These are phyloP conservation scores for Acromyrmex echinatior DNA, from an alignment of 1,140 invertebrate genomes.

Conservation along the genomic window DNA sequence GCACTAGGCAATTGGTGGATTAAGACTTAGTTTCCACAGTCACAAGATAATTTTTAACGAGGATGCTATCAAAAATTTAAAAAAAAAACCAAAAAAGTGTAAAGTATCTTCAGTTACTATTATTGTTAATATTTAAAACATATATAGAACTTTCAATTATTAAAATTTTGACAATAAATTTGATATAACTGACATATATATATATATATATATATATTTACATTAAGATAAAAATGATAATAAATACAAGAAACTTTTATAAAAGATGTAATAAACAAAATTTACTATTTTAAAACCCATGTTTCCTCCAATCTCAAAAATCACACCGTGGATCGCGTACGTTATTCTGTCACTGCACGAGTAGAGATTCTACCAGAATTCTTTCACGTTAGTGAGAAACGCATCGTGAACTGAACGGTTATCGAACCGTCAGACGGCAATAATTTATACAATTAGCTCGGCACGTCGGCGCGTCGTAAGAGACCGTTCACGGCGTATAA, in stretches of 20 bases:
- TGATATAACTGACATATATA: not conserved
- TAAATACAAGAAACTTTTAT: not conserved
- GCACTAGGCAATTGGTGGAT: conserved; percentile 8
- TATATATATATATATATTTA: no score
- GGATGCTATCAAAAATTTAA: not conserved
- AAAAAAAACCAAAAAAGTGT: not conserved
- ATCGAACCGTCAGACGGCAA: conserved; percentile 65
- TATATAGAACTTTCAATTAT: not conserved
- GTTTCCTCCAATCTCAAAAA: not conserved
- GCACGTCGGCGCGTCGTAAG: conserved; percentile 60
- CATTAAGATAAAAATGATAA: not conserved
- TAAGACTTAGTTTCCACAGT: not conserved
- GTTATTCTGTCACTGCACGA: not conserved
- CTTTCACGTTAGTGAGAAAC: conserved; percentile 47
- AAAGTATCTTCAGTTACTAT: not conserved
- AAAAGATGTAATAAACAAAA: not conserved
- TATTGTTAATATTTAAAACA: not conserved
- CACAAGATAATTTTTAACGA: not conserved
- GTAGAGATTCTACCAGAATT: conserved; percentile 37
- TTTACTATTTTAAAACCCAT: not conserved
- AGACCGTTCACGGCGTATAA: conserved; percentile 62
- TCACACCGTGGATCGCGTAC: not conserved
- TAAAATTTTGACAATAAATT: not conserved
- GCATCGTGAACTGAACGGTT: conserved; percentile 35
- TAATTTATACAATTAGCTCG: conserved; percentile 80